These are phyloP conservation scores for Drosophila arawakana DNA, from an alignment of 1,140 invertebrate genomes.

Conservation along the genomic window DNA sequence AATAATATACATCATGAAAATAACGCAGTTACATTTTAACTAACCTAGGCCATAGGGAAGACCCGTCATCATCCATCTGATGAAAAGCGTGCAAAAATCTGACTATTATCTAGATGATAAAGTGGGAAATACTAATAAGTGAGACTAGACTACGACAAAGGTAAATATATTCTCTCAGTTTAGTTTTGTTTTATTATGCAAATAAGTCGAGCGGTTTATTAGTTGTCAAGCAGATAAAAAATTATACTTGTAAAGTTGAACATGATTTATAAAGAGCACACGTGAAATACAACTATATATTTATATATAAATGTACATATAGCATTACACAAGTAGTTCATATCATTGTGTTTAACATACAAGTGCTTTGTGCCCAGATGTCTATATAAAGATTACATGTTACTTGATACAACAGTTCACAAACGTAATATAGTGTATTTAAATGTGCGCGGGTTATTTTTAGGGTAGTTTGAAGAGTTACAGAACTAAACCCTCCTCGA, in stretches of 20 bases:
- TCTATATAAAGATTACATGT: constrained; percentile 1
- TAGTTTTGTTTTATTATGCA: constrained; percentile 46
- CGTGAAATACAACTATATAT: constrained; percentile 31
- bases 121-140: constrained; percentile 28
- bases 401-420: not conserved
- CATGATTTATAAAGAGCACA: constrained; percentile 44
- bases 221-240: constrained; percentile 40
- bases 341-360: not conserved
- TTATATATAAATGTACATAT: not conserved
- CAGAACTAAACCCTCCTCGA: not conserved
- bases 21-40: not conserved
- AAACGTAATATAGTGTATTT: not conserved
- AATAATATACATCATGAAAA: constrained; percentile 8
- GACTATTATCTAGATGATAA: constrained; percentile 1
- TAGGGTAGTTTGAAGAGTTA: not conserved
- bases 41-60: too few species aligned
- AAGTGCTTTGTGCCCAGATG: constrained; percentile 14
- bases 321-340: constrained; percentile 8
- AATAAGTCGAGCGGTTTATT: constrained; percentile 44
- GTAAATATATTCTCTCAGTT: constrained; percentile 4
- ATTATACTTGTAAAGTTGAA: constrained; percentile 4
- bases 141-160: constrained; percentile 10
- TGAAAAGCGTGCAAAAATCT: constrained; percentile 8
- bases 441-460: not conserved
- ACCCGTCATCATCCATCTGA: too few species aligned